Percentiles rank a stretch among this genome's conserved stretches.
phyloP scores from a whole-genome alignment of 2,113 vertebrate genomes.

The Heterocephalus glaber region DNA sequence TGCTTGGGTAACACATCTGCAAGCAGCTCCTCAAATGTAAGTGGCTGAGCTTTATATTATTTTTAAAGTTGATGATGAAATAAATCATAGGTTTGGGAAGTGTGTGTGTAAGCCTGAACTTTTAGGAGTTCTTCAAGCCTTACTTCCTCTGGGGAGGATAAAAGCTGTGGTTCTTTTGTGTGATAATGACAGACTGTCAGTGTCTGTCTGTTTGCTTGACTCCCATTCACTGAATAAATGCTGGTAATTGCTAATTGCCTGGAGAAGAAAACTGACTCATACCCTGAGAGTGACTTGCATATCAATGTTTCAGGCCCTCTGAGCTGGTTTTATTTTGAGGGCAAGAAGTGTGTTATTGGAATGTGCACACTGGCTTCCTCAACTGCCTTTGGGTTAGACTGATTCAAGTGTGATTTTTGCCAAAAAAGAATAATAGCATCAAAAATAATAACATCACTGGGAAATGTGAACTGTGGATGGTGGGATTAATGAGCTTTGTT shows the following conservation, averaged over 20 bases:
- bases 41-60: constrained; percentile 43
- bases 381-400: not conserved
- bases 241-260: constrained; percentile 75
- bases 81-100: constrained; percentile 58
- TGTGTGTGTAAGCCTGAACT: not conserved
- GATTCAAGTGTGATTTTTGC: not conserved
- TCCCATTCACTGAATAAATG: constrained; percentile 61
- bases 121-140: constrained; percentile 50
- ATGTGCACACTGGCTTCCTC: not conserved
- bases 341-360: not conserved
- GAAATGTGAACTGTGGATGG: not conserved
- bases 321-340: not conserved
- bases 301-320: not conserved
- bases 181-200: constrained; percentile 73
- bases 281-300: constrained; percentile 41
- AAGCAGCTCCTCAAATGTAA: not conserved
- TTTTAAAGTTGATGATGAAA: constrained; percentile 61
- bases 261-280: constrained; percentile 67
- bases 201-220: constrained; percentile 20
- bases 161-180: constrained; percentile 73
- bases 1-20: not conserved
- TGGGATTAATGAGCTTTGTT: not conserved
- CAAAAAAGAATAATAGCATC: not conserved
- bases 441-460: not conserved
- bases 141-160: constrained; percentile 60